Base-by-base conservation (phyloP, 2,888 invertebrate species). In the Tolmerus cingulatus region DNA sequence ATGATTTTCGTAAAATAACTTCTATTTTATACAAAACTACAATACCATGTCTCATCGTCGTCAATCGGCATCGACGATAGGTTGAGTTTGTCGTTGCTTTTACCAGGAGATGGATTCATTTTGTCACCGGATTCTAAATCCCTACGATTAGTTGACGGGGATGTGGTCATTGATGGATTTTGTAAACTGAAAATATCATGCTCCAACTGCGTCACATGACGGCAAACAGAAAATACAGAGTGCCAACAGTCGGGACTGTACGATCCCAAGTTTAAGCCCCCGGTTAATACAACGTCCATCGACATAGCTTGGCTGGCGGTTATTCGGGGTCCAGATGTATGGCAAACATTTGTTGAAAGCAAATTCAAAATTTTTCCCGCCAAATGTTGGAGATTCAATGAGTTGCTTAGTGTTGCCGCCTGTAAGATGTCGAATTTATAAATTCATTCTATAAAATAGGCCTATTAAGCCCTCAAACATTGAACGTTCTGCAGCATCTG, bases 231-330 rank as follows among this genome's bases (percentile, higher is more conserved):
- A 91, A 99, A 98, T 88, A 99, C 97, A 91, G 99, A 98, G 89
- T 97, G 96, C 99, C 99, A 99, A 90, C 98, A 98, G 89, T 97
- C 97, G 23, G 97, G 95, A 37, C 98, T 97, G 91, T 98, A 98
- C 57, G 98, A 97, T 5, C 98, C 98, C 8, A 98, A 94, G 91
- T 98, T 98, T 84, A 99, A 93, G 1, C 98, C 98, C 88, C 96
- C 95, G 86, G 95, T 96, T 87, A 99, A 94, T 34, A 99, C 94
- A 23, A 98, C 97, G 91, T 99, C 98, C 93, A 99, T 95, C 66
- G 98, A 98, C 89, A 98, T 93, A 0, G 98, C 97, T 91, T 98
- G 98, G 0, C 98, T 97, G 43, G 97, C 96, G 76, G 97, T 95
- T 88, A 98, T 95, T 90, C 96, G 95, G 0, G 95, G 95, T 0